Evolutionary conservation across 2,888 invertebrate genomes (phyloP).

Genomic region (Drosophila limbata): DNA sequence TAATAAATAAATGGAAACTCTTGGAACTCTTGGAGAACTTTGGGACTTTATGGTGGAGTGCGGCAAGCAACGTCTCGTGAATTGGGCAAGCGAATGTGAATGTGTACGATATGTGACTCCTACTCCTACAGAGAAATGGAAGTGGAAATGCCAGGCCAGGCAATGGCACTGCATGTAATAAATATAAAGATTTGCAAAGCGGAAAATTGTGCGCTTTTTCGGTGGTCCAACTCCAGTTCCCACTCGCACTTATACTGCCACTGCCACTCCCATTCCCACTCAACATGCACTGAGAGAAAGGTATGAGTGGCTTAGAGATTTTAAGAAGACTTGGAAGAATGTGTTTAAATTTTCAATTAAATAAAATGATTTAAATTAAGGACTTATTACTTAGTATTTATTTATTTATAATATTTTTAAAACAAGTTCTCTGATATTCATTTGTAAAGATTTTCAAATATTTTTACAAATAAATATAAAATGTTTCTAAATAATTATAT

Average conservation of each 20-base stretch:
- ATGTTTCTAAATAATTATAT: no score
- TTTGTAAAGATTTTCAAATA: no score
- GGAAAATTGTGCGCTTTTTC: constrained; percentile 64
- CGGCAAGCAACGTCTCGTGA: constrained; percentile 31
- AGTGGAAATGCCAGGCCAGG: constrained; percentile 41
- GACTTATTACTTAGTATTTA: no score
- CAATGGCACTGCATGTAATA: constrained; percentile 62
- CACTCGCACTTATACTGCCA: not conserved
- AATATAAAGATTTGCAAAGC: constrained; percentile 74
- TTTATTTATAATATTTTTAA: no score
- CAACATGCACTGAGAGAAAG: constrained; percentile 40
- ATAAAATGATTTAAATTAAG: not conserved
- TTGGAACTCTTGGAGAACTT: constrained; percentile 6
- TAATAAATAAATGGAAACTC: constrained; percentile 25
- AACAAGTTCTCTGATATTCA: no score
- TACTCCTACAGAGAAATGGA: constrained; percentile 21
- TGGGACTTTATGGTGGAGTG: constrained; percentile 33
- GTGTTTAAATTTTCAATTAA: no score
- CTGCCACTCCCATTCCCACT: constrained; percentile 1
- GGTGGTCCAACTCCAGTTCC: not conserved
- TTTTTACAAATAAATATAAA: no score
- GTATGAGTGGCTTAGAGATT: no score
- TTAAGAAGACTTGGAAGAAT: not conserved
- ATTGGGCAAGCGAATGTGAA: constrained; percentile 35
- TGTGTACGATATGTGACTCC: constrained; percentile 36